Evolutionary conservation across 2,797 vertebrate species (phyloP).

Genomic region (Nasua narica): DNA sequence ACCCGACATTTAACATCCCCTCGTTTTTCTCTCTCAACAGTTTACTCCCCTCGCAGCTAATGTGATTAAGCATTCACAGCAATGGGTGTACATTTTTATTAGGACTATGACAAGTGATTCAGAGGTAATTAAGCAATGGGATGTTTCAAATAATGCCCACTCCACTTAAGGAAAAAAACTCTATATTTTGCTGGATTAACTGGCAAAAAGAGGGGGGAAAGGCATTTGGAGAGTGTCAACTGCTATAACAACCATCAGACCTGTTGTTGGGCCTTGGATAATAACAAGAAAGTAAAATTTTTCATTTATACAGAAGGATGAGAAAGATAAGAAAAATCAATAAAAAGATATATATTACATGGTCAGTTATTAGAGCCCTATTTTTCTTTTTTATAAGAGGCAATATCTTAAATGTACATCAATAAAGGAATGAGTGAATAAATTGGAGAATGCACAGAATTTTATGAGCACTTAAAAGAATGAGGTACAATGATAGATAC

Average conservation of each 20-base stretch:
- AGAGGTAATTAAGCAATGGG: conserved; percentile 47
- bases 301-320: not conserved
- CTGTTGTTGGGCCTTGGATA: not conserved
- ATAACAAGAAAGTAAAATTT: not conserved
- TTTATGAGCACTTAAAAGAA: not conserved
- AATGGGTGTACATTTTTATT: conserved; percentile 5
- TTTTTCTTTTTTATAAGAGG: not conserved
- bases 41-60: not conserved
- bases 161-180: conserved; percentile 51
- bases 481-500: not conserved
- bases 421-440: not conserved
- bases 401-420: not conserved
- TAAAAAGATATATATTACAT: not conserved
- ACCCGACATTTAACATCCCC: not conserved
- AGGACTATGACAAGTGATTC: conserved; percentile 39
- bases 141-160: conserved; percentile 27
- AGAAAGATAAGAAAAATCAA: conserved; percentile 1
- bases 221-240: not conserved
- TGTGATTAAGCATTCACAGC: conserved; percentile 53
- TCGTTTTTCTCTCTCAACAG: conserved; percentile 4
- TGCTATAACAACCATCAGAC: not conserved
- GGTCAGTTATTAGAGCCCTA: not conserved
- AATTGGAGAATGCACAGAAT: not conserved
- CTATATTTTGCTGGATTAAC: not conserved
- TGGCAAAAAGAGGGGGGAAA: not conserved